These are phyloP conservation scores for Leguminivora glycinivorella DNA, from an alignment of 1,140 invertebrate genomes.

Conservation along the genomic window DNA sequence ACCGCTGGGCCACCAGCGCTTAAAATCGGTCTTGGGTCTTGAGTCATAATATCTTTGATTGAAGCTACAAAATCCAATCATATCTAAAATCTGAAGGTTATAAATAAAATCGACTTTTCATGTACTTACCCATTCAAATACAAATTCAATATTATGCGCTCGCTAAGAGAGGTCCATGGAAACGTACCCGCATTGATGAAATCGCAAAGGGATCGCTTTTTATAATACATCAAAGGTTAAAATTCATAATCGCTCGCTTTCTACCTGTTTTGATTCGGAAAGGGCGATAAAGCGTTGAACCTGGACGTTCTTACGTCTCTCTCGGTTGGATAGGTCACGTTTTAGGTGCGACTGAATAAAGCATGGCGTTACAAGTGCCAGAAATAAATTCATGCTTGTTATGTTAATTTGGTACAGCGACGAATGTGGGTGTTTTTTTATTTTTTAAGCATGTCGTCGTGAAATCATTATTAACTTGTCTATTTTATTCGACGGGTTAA, in stretches of 20 bases:
- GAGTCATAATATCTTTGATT: too few species aligned
- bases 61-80: too few species aligned
- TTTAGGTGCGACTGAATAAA: constrained; percentile 13
- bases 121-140: background rate
- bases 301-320: background rate
- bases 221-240: constrained; percentile 25
- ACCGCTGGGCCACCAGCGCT: too few species aligned
- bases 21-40: too few species aligned
- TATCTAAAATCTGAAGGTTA: background rate
- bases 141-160: background rate
- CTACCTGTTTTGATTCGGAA: background rate
- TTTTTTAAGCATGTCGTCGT: background rate
- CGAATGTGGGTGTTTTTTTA: background rate
- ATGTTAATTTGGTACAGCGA: background rate
- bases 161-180: background rate
- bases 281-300: background rate
- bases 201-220: constrained; percentile 23
- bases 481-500: too few species aligned
- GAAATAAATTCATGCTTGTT: background rate
- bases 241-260: constrained; percentile 14
- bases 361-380: background rate
- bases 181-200: constrained; percentile 11
- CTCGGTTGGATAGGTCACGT: background rate
- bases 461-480: too few species aligned
- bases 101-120: background rate